Conservation (phyloP, 2,113 vertebrate genomes). For the Eira barbara region DNA sequence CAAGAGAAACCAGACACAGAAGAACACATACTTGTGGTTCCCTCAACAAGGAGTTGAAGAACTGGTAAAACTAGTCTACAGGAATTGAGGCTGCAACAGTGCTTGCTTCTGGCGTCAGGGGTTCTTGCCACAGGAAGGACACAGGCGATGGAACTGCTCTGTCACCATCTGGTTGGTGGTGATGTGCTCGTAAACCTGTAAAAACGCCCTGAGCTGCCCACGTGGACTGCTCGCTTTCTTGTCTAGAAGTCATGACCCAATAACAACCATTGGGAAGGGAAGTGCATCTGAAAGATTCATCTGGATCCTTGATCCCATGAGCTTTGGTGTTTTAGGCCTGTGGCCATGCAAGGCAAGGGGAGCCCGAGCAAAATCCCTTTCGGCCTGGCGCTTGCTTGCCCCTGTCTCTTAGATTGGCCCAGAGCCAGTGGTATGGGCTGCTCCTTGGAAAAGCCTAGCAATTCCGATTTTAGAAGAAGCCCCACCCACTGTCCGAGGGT, state of each 20-base stretch:
- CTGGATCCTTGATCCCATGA: background rate
- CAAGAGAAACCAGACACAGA: background rate
- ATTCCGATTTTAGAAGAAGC: background rate
- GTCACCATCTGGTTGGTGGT: background rate
- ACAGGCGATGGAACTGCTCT: background rate
- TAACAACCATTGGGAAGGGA: background rate
- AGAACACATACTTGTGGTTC: background rate
- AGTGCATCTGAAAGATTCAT: background rate
- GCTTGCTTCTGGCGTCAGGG: background rate
- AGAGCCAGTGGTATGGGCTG: background rate
- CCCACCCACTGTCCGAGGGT: background rate
- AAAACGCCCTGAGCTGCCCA: background rate
- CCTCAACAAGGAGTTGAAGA: background rate
- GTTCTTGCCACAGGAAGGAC: background rate
- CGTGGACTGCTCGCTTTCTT: background rate
- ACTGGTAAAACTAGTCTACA: background rate
- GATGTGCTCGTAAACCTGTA: accelerated
- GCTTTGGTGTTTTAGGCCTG: background rate
- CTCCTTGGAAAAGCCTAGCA: background rate
- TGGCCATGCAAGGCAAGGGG: background rate
- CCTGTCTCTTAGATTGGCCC: background rate
- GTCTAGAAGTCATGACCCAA: background rate
- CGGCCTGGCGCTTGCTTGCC: background rate
- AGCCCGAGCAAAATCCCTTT: background rate
- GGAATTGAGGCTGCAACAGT: background rate